These are phyloP conservation scores for Laothoe populi DNA, from an alignment of 2,888 invertebrate genomes.

Conservation along the genomic window DNA sequence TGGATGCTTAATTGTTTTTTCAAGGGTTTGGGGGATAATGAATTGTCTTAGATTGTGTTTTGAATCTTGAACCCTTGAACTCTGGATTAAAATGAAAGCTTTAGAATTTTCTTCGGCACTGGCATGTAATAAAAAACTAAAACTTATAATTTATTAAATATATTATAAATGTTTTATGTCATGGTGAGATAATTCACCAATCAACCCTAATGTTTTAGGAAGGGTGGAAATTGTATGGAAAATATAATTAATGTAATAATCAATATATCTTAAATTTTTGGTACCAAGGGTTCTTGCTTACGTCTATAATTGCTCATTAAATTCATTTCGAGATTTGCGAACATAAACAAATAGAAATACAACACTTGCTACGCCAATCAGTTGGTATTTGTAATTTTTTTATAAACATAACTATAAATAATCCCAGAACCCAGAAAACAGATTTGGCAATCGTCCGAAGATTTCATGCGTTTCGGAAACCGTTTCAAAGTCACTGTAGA, in stretches of 20 bases:
- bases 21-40: conserved; percentile 16
- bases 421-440: too few species aligned
- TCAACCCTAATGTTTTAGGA: too few species aligned
- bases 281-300: background rate
- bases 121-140: too few species aligned
- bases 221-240: too few species aligned
- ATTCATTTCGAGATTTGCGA: background rate
- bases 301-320: background rate
- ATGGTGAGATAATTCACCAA: too few species aligned
- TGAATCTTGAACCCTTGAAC: background rate
- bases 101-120: too few species aligned
- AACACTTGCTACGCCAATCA: background rate
- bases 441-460: background rate
- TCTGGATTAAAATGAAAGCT: too few species aligned
- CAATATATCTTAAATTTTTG: too few species aligned
- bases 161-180: too few species aligned
- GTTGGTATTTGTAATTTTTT: conserved; percentile 9
- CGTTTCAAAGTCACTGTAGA: background rate
- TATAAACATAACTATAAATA: background rate
- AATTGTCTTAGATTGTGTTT: conserved; percentile 17
- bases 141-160: too few species aligned
- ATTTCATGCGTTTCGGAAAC: background rate
- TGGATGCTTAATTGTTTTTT: conserved; percentile 49
- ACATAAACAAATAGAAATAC: background rate
- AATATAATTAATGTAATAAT: too few species aligned